Conservation (phyloP, 2,113 vertebrate genomes). For the Noturus placidus region DNA sequence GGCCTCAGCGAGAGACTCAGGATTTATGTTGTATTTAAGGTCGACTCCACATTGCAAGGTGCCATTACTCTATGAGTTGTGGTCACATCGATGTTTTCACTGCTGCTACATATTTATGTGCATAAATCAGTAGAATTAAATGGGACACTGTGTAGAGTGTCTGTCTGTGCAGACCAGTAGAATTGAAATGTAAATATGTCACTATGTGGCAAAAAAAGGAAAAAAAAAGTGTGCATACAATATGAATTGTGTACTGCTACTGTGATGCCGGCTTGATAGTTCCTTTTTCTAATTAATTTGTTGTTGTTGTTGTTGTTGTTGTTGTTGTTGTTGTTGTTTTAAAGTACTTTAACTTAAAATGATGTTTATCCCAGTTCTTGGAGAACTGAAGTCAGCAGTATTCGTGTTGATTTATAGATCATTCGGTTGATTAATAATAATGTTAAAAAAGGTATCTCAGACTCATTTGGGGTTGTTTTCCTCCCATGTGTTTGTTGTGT, state of each 20-base stretch:
- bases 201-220: constrained; percentile 47
- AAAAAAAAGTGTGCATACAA: constrained; percentile 4
- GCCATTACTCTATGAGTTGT: constrained; percentile 69
- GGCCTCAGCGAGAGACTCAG: constrained; percentile 38
- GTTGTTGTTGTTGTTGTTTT: constrained; percentile 57
- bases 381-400: constrained; percentile 53
- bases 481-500: constrained; percentile 32
- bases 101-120: constrained; percentile 59
- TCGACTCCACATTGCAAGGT: constrained; percentile 20
- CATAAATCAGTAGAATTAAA: constrained; percentile 46
- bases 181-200: constrained; percentile 61
- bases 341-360: constrained; percentile 54
- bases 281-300: constrained; percentile 46
- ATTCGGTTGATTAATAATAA: constrained; percentile 33
- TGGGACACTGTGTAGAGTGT: constrained; percentile 41
- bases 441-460: not conserved
- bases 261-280: constrained; percentile 59
- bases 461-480: constrained; percentile 40
- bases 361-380: constrained; percentile 44
- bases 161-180: not conserved
- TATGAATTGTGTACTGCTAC: constrained; percentile 54
- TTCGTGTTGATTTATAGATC: constrained; percentile 49
- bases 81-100: constrained; percentile 45
- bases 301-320: constrained; percentile 31
- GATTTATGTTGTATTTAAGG: constrained; percentile 24